Conservation (phyloP, 2,888 invertebrate genomes). For the Esperia sulphurella region DNA sequence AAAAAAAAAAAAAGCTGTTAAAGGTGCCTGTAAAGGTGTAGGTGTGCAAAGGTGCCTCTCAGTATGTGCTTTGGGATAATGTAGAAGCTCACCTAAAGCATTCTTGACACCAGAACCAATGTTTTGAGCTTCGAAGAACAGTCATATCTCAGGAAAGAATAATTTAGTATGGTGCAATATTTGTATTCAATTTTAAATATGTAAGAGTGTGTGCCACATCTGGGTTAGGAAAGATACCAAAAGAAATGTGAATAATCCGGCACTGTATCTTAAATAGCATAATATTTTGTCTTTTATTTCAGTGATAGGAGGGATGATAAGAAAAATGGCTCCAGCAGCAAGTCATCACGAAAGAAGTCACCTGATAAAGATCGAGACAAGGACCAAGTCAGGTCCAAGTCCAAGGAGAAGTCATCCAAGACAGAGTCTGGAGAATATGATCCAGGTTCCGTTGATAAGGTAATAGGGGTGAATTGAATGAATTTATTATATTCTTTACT, state of each 20-base stretch:
- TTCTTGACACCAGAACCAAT: too few relatives aligned
- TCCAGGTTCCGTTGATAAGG: constrained; percentile 87
- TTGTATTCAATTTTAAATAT: neutral
- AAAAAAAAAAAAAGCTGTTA: too few relatives aligned
- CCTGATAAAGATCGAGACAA: constrained; percentile 60
- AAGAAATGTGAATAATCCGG: neutral
- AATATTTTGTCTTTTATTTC: constrained; percentile 11
- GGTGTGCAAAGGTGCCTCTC: too few relatives aligned
- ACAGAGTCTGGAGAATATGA: constrained; percentile 83
- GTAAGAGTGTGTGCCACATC: neutral
- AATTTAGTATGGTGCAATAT: neutral
- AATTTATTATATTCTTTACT: too few relatives aligned
- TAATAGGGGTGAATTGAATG: constrained; percentile 30
- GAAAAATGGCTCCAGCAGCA: constrained; percentile 78
- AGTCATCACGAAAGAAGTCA: constrained; percentile 77
- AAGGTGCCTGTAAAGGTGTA: too few relatives aligned
- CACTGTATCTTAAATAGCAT: neutral
- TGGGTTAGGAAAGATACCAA: neutral
- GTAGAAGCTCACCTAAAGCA: too few relatives aligned
- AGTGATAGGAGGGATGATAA: constrained; percentile 83
- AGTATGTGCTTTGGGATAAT: too few relatives aligned
- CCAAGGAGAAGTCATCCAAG: constrained; percentile 79
- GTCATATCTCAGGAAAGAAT: too few relatives aligned
- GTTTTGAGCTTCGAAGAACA: too few relatives aligned
- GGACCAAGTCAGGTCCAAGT: constrained; percentile 65